Evolutionary conservation across 2,888 invertebrate species (phyloP).

Genomic region (Heliconius sara): DNA sequence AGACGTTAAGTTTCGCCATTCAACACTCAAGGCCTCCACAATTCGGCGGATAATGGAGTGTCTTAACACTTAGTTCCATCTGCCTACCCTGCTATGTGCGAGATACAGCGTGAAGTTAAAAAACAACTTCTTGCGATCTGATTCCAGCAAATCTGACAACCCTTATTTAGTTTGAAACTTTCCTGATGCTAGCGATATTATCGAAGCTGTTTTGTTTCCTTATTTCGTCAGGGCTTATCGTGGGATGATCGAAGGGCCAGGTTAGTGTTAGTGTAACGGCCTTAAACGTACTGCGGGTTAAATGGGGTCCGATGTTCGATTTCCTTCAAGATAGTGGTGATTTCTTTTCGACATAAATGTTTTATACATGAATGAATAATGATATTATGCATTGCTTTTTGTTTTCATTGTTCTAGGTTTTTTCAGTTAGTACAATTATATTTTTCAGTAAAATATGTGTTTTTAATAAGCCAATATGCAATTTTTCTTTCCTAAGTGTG

Average conservation of each 20-base stretch:
- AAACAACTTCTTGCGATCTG: not conserved
- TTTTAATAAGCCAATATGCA: too few relatives aligned
- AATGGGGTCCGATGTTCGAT: slow-evolving; percentile 36
- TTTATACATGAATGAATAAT: slow-evolving; percentile 2
- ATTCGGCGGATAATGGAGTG: too few relatives aligned
- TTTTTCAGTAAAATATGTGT: not conserved
- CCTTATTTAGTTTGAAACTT: slow-evolving; percentile 49
- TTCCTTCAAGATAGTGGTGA: slow-evolving; percentile 10
- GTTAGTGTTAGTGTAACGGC: slow-evolving; percentile 53
- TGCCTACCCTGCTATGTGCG: too few relatives aligned
- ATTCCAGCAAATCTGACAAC: not conserved
- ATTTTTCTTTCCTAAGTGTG: too few relatives aligned
- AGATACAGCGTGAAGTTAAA: too few relatives aligned
- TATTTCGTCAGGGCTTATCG: slow-evolving; percentile 60
- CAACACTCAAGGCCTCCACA: too few relatives aligned
- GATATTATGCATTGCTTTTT: not conserved
- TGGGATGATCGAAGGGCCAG: slow-evolving; percentile 55
- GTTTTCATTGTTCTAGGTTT: not conserved
- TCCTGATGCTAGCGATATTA: slow-evolving; percentile 62
- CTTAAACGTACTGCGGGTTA: slow-evolving; percentile 46
- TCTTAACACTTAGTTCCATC: too few relatives aligned
- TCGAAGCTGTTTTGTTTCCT: slow-evolving; percentile 70
- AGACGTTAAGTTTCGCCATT: too few relatives aligned
- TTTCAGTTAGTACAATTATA: not conserved
- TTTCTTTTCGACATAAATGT: slow-evolving; percentile 13